Evolutionary conservation across 2,113 vertebrate genomes (phyloP), one percentile per base, ranked within the genome.

Genomic region (Cebus imitator): DNA sequence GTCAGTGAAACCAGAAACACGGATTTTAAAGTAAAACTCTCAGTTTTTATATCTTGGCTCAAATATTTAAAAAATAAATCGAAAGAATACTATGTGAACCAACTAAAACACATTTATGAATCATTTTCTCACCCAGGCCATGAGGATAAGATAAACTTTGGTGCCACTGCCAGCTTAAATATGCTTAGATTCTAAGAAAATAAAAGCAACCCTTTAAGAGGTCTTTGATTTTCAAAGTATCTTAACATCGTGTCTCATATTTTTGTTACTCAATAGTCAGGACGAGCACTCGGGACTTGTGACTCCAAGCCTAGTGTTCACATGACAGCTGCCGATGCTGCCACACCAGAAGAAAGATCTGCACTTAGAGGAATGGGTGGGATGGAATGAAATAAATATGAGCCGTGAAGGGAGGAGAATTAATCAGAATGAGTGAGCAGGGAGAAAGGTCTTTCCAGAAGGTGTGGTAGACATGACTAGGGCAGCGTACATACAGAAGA

Each of bases 101-200:
- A 96, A 92, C n/a, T 76, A 90, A 95, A 95, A 92, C 37, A 92
- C 0, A 78, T 82, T 78, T 61, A 58, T 40, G 57, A 35, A 57
- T 85, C 40, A 87, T 84, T 90, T 94, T 91, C 85, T 72, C 40
- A 94, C 68, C 57, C 30, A 76, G 43, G 55, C 30, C 57, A 84
- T 25, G 3, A 32, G 58, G 61, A 66, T 81, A 66, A 85, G 66
- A 78, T 87, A 32, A 64, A 57, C 9, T n/a, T 82, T 73, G 43
- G 20, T 58, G 57, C 20, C 45, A 48, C 45, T 88, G 43, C 45
- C 70, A 90, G 64, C 68, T 87, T 94, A 81, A 90, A 92, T 61
- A 68, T 12, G 61, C 78, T 95, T 93, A 86, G 79, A 68, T 68
- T 94, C 58, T 91, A 48, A 91, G 27, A 87, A 86, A 92, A 94